These are phyloP conservation scores for Gibbula magus DNA, from an alignment of 2,888 invertebrate genomes.

Conservation along the genomic window DNA sequence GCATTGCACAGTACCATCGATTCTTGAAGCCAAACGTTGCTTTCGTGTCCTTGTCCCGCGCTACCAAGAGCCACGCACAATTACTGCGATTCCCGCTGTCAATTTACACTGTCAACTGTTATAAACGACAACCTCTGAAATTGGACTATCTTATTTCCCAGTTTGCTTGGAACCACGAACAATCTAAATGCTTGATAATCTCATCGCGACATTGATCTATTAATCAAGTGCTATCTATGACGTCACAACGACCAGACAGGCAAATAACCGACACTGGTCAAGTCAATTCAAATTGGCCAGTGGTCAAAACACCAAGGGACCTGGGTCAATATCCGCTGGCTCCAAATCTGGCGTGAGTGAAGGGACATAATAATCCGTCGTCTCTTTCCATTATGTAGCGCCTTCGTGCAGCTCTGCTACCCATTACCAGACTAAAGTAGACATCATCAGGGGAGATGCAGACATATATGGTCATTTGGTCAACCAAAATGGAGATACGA, in stretches of 20 bases:
- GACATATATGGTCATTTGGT: background rate
- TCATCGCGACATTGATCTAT: background rate
- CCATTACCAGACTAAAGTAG: background rate
- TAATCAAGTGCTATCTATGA: background rate
- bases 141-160: background rate
- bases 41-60: background rate
- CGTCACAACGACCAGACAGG: background rate
- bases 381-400: background rate
- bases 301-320: background rate
- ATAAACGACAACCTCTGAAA: background rate
- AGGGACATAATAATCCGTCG: background rate
- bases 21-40: background rate
- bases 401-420: background rate
- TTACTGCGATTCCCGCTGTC: background rate
- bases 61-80: background rate
- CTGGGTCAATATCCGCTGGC: slow-evolving; percentile 7
- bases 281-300: background rate
- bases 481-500: too few relatives aligned
- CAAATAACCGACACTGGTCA: background rate
- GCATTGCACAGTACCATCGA: too few relatives aligned
- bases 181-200: background rate
- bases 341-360: background rate
- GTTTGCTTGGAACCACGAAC: background rate
- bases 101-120: background rate
- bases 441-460: background rate